Conservation (phyloP, 2,113 vertebrate species). For the Azemiops feae region DNA sequence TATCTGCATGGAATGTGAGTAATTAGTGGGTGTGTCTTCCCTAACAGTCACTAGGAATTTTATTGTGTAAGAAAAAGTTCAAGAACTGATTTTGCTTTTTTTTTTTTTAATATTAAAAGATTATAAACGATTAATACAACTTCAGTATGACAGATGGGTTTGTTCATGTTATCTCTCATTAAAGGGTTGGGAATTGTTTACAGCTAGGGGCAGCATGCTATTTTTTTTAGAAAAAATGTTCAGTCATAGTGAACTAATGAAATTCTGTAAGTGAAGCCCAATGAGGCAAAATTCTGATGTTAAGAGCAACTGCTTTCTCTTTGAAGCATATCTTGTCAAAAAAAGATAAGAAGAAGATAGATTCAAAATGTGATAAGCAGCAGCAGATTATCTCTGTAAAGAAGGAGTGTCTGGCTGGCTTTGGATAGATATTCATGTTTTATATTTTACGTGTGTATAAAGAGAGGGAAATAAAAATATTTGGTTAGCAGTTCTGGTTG, state of each 20-base stretch:
- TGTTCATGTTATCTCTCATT: not conserved
- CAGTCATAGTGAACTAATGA: not conserved
- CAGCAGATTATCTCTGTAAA: not conserved
- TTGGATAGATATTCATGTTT: not conserved
- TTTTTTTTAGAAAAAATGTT: not conserved
- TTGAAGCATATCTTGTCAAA: not conserved
- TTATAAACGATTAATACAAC: not conserved
- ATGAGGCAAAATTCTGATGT: not conserved
- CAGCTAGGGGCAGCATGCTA: not conserved
- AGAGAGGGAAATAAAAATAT: not conserved
- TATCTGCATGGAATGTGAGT: not conserved
- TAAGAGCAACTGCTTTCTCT: not conserved
- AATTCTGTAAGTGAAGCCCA: too few species aligned
- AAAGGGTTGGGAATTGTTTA: not conserved
- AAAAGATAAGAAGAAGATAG: not conserved
- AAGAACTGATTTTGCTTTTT: not conserved
- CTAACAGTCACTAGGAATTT: not conserved
- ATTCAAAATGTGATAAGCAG: not conserved
- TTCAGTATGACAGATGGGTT: not conserved
- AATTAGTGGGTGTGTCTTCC: slow-evolving; percentile 13
- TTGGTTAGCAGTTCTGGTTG: not conserved
- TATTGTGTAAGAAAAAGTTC: not conserved
- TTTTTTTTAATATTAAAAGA: not conserved
- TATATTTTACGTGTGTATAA: not conserved
- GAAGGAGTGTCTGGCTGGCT: not conserved